These are phyloP conservation scores for Pristionchus fissidentatus DNA, from an alignment of 2,888 invertebrate species.

Conservation along the genomic window DNA sequence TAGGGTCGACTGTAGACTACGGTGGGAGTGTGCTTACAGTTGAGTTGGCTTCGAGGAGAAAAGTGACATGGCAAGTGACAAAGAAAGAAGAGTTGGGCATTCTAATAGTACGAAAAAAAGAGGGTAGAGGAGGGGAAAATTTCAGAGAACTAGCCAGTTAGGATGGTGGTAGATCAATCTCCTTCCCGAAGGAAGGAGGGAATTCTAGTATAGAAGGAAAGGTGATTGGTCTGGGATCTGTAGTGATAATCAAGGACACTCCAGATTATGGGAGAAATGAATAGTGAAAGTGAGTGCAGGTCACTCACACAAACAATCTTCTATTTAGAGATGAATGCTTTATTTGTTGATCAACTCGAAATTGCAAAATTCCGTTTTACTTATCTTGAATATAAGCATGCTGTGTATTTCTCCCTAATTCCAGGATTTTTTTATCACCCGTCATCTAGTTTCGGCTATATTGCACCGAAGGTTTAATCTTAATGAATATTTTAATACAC, in stretches of 20 bases:
- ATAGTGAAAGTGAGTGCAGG: conserved; percentile 30
- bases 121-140: not conserved
- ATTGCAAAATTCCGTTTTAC: too few species aligned
- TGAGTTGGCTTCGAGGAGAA: not conserved
- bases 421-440: too few species aligned
- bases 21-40: not conserved
- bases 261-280: not conserved
- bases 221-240: conserved; percentile 4
- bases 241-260: conserved; percentile 37
- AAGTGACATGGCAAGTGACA: conserved; percentile 10
- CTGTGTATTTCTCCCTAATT: too few species aligned
- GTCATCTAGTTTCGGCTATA: too few species aligned
- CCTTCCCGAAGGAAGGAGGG: not conserved
- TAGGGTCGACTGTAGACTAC: too few species aligned
- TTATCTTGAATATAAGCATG: too few species aligned
- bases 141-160: conserved; percentile 1
- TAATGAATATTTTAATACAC: too few species aligned
- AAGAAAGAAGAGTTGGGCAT: not conserved
- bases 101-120: not conserved
- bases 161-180: conserved; percentile 22
- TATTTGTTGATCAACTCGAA: too few species aligned
- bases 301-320: too few species aligned
- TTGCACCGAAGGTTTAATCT: too few species aligned
- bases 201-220: not conserved
- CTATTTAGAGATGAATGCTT: too few species aligned